Base-by-base conservation (phyloP, 2,797 vertebrate species). In the Myripristis jacobus region DNA sequence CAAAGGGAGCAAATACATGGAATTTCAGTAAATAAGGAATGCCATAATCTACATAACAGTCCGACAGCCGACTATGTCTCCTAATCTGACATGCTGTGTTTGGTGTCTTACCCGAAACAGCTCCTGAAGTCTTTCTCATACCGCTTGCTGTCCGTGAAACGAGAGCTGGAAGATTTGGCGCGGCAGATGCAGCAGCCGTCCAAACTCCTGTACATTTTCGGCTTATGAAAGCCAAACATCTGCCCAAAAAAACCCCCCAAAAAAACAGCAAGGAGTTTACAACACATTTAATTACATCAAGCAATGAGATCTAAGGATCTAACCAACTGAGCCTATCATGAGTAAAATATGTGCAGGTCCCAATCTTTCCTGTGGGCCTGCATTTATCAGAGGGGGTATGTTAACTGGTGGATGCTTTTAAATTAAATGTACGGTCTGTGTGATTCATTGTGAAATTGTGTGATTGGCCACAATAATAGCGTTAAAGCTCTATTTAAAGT, bases 181-280 rank as follows among this genome's bases (percentile, higher is more conserved):
- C 97, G 96, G 93, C 98, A 99, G 92, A 99, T 99, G 90, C 98
- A 99, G 92, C 98, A 99, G 77, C 98, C 98, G 15, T 98, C 96
- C 94, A 98, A 92, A 93, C 98, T 98, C 86, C 97, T 93, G 92
- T 99, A 99, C 95, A 99, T 99, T 93, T 99, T 99, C 86, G 98
- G 98, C 94, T 99, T 99, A 92, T 99, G 98, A 92, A 99, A 99
- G 94, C 98, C 98, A 95, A 99, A 99, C 98, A 99, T 99, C 94
- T 97, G 92, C 73, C 48, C 72, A 53, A 29, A 29, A 29, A 29
- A 29, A 29, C 27, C 3, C 27, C 27, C 48, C 72, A 53, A n/a
- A n/a, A n/a, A n/a, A n/a, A 69, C 41, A 58, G n/a, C 10, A 54
- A 38, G 15, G 0, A 59, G 63, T 79, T 19, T 41, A 41, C 15